Conservation (phyloP, 2,797 vertebrate genomes). For the Manis javanica region DNA sequence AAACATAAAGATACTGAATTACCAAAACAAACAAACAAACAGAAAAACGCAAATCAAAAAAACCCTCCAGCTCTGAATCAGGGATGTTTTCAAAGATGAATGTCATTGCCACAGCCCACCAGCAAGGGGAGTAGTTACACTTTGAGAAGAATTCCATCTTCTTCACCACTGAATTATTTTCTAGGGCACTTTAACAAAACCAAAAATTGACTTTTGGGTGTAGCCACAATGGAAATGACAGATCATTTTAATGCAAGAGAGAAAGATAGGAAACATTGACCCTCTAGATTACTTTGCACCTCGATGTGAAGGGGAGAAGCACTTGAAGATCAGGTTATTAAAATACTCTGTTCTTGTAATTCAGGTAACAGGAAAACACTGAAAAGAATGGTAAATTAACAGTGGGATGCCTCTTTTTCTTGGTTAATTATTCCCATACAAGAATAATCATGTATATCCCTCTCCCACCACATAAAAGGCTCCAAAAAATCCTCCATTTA, state of each 20-base stretch:
- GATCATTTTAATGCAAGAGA: constrained; percentile 66
- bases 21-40: background rate
- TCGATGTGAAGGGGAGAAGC: constrained; percentile 46
- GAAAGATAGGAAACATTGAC: constrained; percentile 61
- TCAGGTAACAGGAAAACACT: constrained; percentile 25
- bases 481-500: background rate
- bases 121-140: constrained; percentile 89
- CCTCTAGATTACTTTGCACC: constrained; percentile 36
- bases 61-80: background rate
- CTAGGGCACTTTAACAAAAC: background rate
- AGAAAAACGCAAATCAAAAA: background rate
- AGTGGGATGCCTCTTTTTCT: background rate
- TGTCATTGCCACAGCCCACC: constrained; percentile 83
- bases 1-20: constrained; percentile 9
- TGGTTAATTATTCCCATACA: constrained; percentile 48
- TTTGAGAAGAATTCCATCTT: constrained; percentile 80
- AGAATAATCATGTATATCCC: background rate
- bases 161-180: constrained; percentile 23
- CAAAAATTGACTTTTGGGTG: constrained; percentile 64
- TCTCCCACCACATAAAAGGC: background rate
- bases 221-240: constrained; percentile 64
- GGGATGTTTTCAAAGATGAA: constrained; percentile 24
- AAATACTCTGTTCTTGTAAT: constrained; percentile 38
- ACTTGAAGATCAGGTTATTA: constrained; percentile 14
- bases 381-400: constrained; percentile 46